phyloP scores from a whole-genome alignment of 2,888 invertebrate genomes.

The Netelia fuscicornis region DNA sequence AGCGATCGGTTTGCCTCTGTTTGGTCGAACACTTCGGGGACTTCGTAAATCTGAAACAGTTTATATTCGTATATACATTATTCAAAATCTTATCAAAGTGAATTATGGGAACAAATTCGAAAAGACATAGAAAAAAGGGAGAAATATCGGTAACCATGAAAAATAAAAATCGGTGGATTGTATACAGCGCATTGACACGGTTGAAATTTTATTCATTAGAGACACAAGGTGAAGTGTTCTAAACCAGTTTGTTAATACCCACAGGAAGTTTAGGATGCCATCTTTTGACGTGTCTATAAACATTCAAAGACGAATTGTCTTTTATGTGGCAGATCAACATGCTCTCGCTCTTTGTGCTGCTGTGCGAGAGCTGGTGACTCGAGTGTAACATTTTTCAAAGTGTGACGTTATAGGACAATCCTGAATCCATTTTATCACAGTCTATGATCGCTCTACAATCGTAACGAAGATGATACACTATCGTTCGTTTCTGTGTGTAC shows the following conservation, averaged over 20 bases:
- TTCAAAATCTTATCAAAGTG: neutral
- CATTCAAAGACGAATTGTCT: conserved; percentile 83
- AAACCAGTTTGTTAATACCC: conserved; percentile 80
- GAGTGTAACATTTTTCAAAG: neutral
- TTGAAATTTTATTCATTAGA: conserved; percentile 62
- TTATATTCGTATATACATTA: neutral
- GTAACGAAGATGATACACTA: conserved; percentile 84
- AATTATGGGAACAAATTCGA: neutral
- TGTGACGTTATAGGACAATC: neutral
- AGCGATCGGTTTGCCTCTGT: neutral
- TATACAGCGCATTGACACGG: neutral
- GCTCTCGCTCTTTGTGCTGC: neutral
- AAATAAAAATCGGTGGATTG: neutral
- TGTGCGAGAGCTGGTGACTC: neutral
- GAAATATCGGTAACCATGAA: neutral
- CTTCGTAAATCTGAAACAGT: conserved; percentile 43
- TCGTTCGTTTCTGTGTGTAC: conserved; percentile 83
- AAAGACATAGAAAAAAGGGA: neutral
- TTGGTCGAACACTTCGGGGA: neutral
- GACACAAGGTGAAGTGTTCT: conserved; percentile 32
- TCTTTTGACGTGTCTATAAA: conserved; percentile 82
- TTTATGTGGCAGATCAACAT: conserved; percentile 79
- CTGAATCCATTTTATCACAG: neutral
- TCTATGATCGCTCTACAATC: conserved; percentile 77
- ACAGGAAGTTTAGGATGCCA: conserved; percentile 82